Conservation (phyloP, 2,888 invertebrate species). For the Uloborus plumipes region DNA sequence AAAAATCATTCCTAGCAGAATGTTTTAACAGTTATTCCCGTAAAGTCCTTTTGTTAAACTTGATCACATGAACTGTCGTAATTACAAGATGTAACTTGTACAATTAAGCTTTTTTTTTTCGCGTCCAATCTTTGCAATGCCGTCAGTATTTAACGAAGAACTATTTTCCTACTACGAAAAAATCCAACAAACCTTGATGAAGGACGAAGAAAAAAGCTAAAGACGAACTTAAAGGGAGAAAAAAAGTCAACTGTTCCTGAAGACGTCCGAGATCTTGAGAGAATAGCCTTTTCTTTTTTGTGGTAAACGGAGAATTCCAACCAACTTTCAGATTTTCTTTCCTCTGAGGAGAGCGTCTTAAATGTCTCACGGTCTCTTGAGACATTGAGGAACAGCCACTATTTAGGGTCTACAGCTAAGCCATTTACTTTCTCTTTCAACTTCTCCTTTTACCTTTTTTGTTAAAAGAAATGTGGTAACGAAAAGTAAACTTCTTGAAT, state of each 20-base stretch:
- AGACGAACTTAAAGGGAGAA: slow-evolving; percentile 6
- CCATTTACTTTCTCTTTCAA: slow-evolving; percentile 54
- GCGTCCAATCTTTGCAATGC: too few relatives aligned
- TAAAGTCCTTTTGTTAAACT: too few relatives aligned
- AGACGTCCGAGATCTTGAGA: slow-evolving; percentile 34
- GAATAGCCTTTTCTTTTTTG: slow-evolving; percentile 40
- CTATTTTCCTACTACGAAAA: background rate
- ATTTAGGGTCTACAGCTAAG: slow-evolving; percentile 47
- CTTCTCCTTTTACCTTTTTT: slow-evolving; percentile 36
- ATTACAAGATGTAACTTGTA: too few relatives aligned
- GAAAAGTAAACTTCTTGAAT: slow-evolving; percentile 44
- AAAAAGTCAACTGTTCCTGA: slow-evolving; percentile 30
- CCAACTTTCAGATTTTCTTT: slow-evolving; percentile 37
- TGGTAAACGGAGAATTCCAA: slow-evolving; percentile 51
- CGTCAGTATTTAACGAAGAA: too few relatives aligned
- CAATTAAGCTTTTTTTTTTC: too few relatives aligned
- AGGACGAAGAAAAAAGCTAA: slow-evolving; percentile 23
- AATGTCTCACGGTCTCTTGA: slow-evolving; percentile 41
- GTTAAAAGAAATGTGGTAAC: slow-evolving; percentile 22
- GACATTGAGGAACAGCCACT: slow-evolving; percentile 36
- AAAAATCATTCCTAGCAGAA: too few relatives aligned
- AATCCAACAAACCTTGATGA: slow-evolving; percentile 18
- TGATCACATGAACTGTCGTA: too few relatives aligned
- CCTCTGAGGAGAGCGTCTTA: slow-evolving; percentile 35
- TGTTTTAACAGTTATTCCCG: too few relatives aligned